These are phyloP conservation scores for Ennomos quercinarius DNA, from an alignment of 2,888 invertebrate species.

Conservation along the genomic window DNA sequence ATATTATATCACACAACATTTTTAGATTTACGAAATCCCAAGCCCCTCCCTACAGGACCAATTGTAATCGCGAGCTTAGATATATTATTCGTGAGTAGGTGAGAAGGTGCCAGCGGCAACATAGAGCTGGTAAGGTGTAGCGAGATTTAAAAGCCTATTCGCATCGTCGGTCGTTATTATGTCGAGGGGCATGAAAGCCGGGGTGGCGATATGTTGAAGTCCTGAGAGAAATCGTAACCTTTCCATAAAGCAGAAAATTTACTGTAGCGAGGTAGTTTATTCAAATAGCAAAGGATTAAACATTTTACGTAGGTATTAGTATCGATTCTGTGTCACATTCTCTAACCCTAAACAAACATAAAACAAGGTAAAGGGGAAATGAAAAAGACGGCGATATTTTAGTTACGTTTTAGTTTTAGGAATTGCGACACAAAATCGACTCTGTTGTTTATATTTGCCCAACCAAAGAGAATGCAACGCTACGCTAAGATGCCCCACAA, in stretches of 20 bases:
- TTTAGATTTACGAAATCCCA: constrained; percentile 64
- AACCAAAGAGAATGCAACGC: no score
- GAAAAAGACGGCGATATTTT: no score
- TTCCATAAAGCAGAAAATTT: constrained; percentile 51
- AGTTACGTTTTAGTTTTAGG: no score
- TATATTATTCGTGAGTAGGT: constrained; percentile 43
- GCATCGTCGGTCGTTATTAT: constrained; percentile 53
- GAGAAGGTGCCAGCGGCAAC: constrained; percentile 36
- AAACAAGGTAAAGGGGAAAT: no score
- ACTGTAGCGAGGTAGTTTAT: background rate
- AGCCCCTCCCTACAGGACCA: constrained; percentile 55
- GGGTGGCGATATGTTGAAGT: constrained; percentile 45
- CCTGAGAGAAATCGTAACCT: constrained; percentile 56
- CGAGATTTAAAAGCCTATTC: constrained; percentile 46
- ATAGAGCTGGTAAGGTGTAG: constrained; percentile 48
- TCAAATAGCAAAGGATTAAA: background rate
- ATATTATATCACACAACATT: constrained; percentile 68
- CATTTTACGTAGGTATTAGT: background rate
- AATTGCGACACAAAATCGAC: no score
- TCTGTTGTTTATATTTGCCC: no score
- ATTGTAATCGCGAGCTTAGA: constrained; percentile 59
- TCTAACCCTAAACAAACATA: no score
- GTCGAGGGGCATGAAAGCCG: constrained; percentile 36
- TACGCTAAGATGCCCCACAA: no score
- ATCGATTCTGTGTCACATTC: no score